Conservation (phyloP, 2,113 vertebrate genomes). For the Oxyruncus cristatus region DNA sequence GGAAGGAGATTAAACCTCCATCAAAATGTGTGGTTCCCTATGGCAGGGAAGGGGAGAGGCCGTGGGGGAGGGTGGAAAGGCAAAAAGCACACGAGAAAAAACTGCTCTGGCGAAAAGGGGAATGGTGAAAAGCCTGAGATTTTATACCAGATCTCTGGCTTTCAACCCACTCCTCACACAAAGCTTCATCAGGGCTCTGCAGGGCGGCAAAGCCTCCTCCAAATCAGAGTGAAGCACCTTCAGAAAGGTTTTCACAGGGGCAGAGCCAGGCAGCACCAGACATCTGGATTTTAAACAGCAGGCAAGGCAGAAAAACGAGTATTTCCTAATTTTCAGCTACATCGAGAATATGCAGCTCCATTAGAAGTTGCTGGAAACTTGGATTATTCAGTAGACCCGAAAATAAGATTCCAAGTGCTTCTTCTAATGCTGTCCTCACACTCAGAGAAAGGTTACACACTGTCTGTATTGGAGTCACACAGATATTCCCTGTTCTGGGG, state of each 20-base stretch:
- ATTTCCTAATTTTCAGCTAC: background rate
- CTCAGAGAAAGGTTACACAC: background rate
- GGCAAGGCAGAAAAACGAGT: background rate
- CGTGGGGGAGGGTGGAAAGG: background rate
- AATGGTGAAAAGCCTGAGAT: background rate
- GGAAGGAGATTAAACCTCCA: constrained; percentile 62
- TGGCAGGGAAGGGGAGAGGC: background rate
- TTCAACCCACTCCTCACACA: background rate
- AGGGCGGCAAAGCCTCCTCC: background rate
- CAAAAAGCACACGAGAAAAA: background rate
- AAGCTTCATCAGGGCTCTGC: background rate
- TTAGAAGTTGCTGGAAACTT: background rate
- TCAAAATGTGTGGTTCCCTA: constrained; percentile 45
- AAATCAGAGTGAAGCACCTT: background rate
- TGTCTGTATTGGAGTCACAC: fast-evolving
- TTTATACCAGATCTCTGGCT: background rate
- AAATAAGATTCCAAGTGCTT: background rate
- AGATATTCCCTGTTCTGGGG: background rate
- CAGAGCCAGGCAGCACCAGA: background rate
- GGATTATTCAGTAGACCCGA: background rate
- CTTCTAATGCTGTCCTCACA: background rate
- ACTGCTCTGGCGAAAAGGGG: background rate
- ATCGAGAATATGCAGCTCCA: background rate
- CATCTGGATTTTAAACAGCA: background rate
- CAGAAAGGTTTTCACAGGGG: background rate